Conservation (phyloP, 2,113 vertebrate species). For the Anguilla japonica region DNA sequence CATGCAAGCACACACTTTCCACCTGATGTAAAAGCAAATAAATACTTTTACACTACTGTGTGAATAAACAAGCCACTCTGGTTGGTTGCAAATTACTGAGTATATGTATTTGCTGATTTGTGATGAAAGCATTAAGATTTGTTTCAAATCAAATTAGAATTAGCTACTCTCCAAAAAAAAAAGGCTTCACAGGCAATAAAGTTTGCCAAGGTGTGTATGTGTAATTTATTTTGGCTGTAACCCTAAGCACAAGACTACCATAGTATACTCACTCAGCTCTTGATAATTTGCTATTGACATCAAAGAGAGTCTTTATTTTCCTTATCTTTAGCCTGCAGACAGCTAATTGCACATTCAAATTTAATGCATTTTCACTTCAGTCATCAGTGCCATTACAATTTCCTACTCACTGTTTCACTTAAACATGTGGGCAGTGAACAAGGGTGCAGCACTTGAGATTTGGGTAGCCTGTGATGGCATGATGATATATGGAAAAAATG, state of each 20-base stretch:
- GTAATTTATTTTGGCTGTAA: constrained; percentile 12
- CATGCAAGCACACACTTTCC: neutral
- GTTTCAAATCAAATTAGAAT: neutral
- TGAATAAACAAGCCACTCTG: neutral
- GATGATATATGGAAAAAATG: no score
- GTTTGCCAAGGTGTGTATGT: neutral
- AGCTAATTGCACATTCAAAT: constrained; percentile 51
- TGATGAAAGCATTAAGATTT: neutral
- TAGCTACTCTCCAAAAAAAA: constrained; percentile 3
- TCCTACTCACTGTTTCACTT: constrained; percentile 31
- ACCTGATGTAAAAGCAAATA: neutral
- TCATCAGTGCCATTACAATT: constrained; percentile 53
- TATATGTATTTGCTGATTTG: neutral
- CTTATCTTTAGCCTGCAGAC: constrained; percentile 61
- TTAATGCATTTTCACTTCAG: constrained; percentile 39
- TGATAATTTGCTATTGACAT: constrained; percentile 63
- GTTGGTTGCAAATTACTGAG: neutral
- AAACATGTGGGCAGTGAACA: constrained; percentile 7
- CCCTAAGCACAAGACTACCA: neutral
- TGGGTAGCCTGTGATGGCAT: neutral
- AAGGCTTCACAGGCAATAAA: neutral
- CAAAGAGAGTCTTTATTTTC: constrained; percentile 61
- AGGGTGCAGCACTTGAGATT: neutral
- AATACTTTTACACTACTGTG: neutral
- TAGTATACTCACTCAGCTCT: constrained; percentile 37